Conservation (phyloP, 2,888 invertebrate species). For the Melanostoma mellinum region DNA sequence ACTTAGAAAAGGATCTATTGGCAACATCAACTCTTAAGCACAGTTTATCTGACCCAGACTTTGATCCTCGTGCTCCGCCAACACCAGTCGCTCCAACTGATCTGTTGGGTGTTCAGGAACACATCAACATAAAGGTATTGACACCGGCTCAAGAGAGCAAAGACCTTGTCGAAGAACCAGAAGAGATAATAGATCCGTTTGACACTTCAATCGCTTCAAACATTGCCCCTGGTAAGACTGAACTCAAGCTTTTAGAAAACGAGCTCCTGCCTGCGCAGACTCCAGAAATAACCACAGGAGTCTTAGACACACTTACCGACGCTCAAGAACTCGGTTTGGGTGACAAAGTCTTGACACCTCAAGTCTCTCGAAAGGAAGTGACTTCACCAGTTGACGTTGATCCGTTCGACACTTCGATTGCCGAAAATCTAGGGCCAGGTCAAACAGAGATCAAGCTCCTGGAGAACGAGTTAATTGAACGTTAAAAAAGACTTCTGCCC, state of each 20-base stretch:
- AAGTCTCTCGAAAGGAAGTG: constrained; percentile 81
- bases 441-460: constrained; percentile 90
- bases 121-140: constrained; percentile 87
- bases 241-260: constrained; percentile 89
- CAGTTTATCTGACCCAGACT: constrained; percentile 86
- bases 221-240: constrained; percentile 89
- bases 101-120: constrained; percentile 83
- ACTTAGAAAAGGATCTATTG: constrained; percentile 88
- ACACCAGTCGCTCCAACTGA: constrained; percentile 80
- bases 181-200: constrained; percentile 89
- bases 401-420: constrained; percentile 95
- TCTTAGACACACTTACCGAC: constrained; percentile 81
- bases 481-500: constrained; percentile 71
- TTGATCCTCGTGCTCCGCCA: constrained; percentile 83
- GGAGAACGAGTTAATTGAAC: constrained; percentile 88
- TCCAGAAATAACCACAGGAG: constrained; percentile 77
- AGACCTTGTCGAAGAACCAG: constrained; percentile 77
- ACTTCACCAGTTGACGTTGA: constrained; percentile 84
- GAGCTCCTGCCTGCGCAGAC: constrained; percentile 85
- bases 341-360: constrained; percentile 88
- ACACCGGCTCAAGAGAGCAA: constrained; percentile 85
- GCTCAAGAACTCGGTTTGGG: constrained; percentile 83
- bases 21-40: constrained; percentile 82
- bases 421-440: constrained; percentile 88
- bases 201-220: constrained; percentile 91